These are phyloP conservation scores for Amiota mariae DNA, from an alignment of 2,888 invertebrate species.

Conservation along the genomic window DNA sequence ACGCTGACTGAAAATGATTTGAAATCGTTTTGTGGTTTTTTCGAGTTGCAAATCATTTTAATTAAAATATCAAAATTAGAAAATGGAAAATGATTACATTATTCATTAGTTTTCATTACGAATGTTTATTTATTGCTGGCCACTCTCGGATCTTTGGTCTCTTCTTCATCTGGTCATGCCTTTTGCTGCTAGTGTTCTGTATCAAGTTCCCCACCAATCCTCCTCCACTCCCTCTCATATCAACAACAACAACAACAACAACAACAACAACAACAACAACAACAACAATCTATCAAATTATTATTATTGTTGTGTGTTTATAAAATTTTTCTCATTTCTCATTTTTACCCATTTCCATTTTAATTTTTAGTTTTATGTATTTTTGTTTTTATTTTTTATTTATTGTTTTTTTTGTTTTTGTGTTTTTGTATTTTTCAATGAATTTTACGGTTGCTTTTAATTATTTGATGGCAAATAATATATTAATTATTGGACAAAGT, in stretches of 20 bases:
- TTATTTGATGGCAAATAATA: slow-evolving; percentile 4
- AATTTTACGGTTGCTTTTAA: slow-evolving; percentile 16
- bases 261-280: no score
- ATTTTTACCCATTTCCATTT: background rate
- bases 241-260: no score
- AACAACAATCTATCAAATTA: no score
- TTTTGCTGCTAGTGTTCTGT: no score
- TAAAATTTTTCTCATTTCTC: background rate
- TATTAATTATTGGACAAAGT: slow-evolving; percentile 32
- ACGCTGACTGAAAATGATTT: slow-evolving; percentile 54
- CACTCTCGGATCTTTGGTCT: background rate
- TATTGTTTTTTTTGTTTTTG: background rate
- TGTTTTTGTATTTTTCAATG: slow-evolving; percentile 30
- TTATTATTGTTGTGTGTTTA: no score
- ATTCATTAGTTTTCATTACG: slow-evolving; percentile 69
- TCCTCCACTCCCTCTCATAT: no score
- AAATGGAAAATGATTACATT: slow-evolving; percentile 69
- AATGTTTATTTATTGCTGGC: slow-evolving; percentile 58
- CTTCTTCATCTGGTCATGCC: background rate
- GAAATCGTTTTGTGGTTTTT: slow-evolving; percentile 68
- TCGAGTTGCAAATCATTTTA: slow-evolving; percentile 70
- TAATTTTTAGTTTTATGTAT: background rate
- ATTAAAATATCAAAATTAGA: slow-evolving; percentile 69
- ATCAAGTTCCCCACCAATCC: no score
- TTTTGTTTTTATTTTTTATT: background rate